Evolutionary conservation across 2,113 vertebrate genomes (phyloP), one percentile per base, ranked within the genome.

Genomic region (Malurus elegans): DNA sequence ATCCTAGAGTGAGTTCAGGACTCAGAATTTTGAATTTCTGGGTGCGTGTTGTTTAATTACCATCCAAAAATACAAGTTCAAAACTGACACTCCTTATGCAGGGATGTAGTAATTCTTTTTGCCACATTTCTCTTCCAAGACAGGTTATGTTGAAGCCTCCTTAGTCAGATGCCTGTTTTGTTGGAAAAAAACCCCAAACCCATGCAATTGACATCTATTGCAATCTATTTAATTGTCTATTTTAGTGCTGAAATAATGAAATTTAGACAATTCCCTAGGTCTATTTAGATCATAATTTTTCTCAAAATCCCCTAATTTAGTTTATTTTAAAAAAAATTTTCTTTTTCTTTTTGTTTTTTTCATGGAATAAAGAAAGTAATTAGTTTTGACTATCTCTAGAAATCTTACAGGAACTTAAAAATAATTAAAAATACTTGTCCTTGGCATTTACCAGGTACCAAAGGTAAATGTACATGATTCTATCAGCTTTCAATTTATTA

Each of bases 121-220:
- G 61, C 23, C 10, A 6, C 28, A 15, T 34, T 83, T 18, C 16
- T 20, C 28, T 45, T 42, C 8, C 8, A 31, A 89, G 70, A 73
- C 8, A 79, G 40, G 5, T 36, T 60, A 5, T 34, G 4, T 16
- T 89, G 18, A 76, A 6, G 4, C 2, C 25, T 61, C 5, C 65
- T 70, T 28, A 57, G 26, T 61, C 44, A 44, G 10, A 51, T 38
- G 20, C 2, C 5, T 32, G 5, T 60, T 86, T 44, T 31, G 73
- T 12, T 74, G 4, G 21, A 53, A 32, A 66, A 54, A 1, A 8
- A 6, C 0, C 8, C 2, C 7, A 18, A 45, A 45, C 24, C 2
- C 7, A 18, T 9, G 4, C 7, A 42, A 79, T 54, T 79, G 12
- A 13, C 13, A 19, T 47, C 72, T 50, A 79, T 54, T 79, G 12